phyloP scores from a whole-genome alignment of 2,113 vertebrate genomes.

The Garra rufa region DNA sequence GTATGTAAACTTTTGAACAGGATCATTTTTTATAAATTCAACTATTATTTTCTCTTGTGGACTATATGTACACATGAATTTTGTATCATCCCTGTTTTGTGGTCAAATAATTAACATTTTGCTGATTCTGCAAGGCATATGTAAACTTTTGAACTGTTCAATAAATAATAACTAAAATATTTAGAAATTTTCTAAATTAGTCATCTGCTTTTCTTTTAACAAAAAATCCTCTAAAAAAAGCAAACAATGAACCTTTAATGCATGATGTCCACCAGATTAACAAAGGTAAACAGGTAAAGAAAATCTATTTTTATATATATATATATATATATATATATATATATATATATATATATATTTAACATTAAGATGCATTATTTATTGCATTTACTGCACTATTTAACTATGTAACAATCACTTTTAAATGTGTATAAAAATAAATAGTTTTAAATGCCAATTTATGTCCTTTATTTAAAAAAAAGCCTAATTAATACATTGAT shows the following conservation, averaged over 20 bases:
- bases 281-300: not conserved
- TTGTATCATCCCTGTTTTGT: no score
- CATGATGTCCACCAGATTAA: not conserved
- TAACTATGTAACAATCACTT: not conserved
- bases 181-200: not conserved
- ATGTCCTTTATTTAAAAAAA: not conserved
- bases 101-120: no score
- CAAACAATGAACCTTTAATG: not conserved
- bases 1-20: no score
- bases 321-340: no score
- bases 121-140: no score
- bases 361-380: not conserved
- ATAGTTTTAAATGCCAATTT: not conserved
- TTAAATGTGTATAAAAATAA: not conserved
- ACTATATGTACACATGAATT: no score
- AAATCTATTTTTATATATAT: not conserved
- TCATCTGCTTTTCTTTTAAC: not conserved
- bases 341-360: no score
- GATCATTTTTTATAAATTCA: no score
- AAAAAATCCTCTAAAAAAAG: no score
- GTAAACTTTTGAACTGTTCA: not conserved
- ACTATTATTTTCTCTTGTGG: no score
- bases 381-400: not conserved
- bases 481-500: not conserved
- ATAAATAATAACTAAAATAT: not conserved